Evolutionary conservation across 2,797 vertebrate species (phyloP), one percentile per base, ranked within the genome.

Genomic region (Mus caroli): DNA sequence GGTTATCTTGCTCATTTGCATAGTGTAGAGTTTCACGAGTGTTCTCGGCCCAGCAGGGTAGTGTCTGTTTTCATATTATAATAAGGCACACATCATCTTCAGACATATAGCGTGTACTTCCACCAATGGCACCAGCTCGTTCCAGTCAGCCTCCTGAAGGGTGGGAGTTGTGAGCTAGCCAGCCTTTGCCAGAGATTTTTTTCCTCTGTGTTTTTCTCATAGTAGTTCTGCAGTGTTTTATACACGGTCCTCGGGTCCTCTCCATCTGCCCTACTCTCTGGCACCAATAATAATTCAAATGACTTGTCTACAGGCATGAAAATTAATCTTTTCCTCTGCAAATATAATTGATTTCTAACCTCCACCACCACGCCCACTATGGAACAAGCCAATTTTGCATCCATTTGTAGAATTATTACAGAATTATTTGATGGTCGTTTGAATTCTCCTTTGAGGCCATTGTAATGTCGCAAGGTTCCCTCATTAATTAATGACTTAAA

Each of bases 401-500:
- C 73, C 46, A 85, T 90, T 75, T 88, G 40, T 94, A 82, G 93
- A 75, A 94, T 6, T 24, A 64, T 62, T 88, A 60, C 67, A 71
- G 19, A 37, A 46, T 92, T 64, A 54, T 3, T 64, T 91, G 34
- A 52, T 82, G 54, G n/a, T 52, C 95, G 54, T 94, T 87, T 76
- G 26, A 91, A 96, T 84, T 95, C 22, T 92, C 71, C 80, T 94
- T 78, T 64, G 60, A 94, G 79, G 10, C 19, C 76, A 3, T 26
- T 50, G 17, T 67, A 94, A 88, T 6, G 71, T 75, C 67, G 46
- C 40, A 69, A 69, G 13, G 43, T 50, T 92, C 34, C 15, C n/a
- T 69, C 50, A 58, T 76, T 93, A 90, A 95, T 87, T 92, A 92
- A 46, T 90, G 54, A 89, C 58, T 94, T 87, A 86, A 85, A 86